Evolutionary conservation across 2,113 vertebrate genomes (phyloP).

Genomic region (Mastomys coucha): DNA sequence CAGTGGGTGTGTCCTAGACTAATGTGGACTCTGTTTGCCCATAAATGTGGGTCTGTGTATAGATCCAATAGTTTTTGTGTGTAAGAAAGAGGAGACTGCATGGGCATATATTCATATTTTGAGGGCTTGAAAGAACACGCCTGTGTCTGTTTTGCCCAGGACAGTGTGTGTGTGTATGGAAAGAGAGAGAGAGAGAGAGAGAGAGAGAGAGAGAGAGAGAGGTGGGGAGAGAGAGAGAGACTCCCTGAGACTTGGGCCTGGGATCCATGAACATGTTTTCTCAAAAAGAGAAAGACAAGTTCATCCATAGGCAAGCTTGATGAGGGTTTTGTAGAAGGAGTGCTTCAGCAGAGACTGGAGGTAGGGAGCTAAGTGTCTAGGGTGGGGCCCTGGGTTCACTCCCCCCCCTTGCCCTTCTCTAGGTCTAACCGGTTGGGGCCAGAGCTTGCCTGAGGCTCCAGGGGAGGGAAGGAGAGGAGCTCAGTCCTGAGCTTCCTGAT

Average conservation of each 20-base stretch:
- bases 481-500: constrained; percentile 27
- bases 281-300: no score
- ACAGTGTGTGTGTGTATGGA: neutral
- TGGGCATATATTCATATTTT: neutral
- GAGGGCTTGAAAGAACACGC: neutral
- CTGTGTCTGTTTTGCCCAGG: neutral
- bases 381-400: neutral
- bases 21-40: neutral
- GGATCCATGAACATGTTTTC: neutral
- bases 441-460: constrained; percentile 57
- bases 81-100: neutral
- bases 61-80: neutral
- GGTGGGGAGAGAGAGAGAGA: neutral
- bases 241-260: neutral
- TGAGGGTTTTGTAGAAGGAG: neutral
- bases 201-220: no score
- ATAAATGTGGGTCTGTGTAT: neutral
- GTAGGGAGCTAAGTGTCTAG: neutral
- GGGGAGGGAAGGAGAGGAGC: constrained; percentile 55
- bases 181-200: no score
- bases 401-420: neutral
- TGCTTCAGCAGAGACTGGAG: neutral
- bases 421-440: constrained; percentile 72
- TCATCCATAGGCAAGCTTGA: neutral
- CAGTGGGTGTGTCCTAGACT: neutral